phyloP scores from a whole-genome alignment of 2,797 vertebrate species.

The Sciurus carolinensis region DNA sequence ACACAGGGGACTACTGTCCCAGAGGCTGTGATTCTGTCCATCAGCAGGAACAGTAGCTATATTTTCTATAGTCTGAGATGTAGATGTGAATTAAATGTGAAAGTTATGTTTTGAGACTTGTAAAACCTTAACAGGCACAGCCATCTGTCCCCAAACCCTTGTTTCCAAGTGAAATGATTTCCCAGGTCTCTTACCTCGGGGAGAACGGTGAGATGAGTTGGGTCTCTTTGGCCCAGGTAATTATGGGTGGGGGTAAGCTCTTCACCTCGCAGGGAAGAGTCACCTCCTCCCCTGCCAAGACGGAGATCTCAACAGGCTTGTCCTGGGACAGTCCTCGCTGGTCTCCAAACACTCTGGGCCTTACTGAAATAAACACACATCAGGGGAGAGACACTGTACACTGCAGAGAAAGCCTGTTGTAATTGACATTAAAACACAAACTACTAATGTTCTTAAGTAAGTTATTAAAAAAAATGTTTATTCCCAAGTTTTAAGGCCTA shows the following conservation, averaged over 20 bases:
- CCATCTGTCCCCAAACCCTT: background rate
- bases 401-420: conserved; percentile 45
- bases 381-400: background rate
- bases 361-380: conserved; percentile 90
- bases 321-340: conserved; percentile 83
- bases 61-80: background rate
- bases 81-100: background rate
- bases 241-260: conserved; percentile 95
- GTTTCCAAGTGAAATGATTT: accelerated
- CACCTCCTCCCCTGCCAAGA: conserved; percentile 92
- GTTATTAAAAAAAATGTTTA: background rate
- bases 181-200: conserved; percentile 91
- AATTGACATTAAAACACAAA: background rate
- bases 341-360: conserved; percentile 91
- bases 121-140: background rate
- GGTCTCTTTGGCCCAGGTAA: conserved; percentile 96
- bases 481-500: background rate
- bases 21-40: too few species aligned
- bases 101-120: conserved; percentile 6
- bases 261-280: conserved; percentile 95
- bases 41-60: background rate
- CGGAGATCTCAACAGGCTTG: conserved; percentile 91
- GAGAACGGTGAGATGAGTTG: conserved; percentile 98
- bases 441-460: background rate
- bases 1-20: too few species aligned